Evolutionary conservation across 1,140 invertebrate genomes (phyloP), one percentile per base, ranked within the genome.

Genomic region (Procambarus clarkii): DNA sequence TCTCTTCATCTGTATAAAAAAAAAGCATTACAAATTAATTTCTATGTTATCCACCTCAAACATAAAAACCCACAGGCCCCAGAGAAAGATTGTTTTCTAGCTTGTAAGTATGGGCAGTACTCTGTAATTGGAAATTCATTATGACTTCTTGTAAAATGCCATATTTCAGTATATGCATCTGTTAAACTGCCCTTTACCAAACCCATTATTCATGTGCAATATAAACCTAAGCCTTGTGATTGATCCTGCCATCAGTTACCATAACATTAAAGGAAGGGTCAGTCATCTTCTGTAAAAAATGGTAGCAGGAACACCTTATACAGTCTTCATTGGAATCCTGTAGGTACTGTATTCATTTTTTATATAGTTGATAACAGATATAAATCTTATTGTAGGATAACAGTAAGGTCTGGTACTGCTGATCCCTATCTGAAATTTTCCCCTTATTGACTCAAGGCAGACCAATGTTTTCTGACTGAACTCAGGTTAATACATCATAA

Each of bases 401-500:
- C 69, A 74, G 34, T 34, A 74, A 74, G 24, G 69, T 74, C 69
- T 74, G 11, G 5, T 34, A n/a, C 69, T 74, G 3, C 69, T 74
- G 69, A 74, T 34, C 69, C 5, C 69, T 24, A 74, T 34, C 24
- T 24, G 0, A 18, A 1, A 76, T 44, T 7, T 80, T 46, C 46
- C 24, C 58, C n/a, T 7, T 64, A 64, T n/a, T 54, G 58, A 85
- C 82, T 85, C 74, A 45, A 85, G 46, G 76, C 88, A 91, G 82
- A 91, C 88, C 81, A 85, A 91, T 88, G 86, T 88, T 81, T 88
- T 88, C 64, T 46, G 46, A 88, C 64, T 71, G 46, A 88, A 80
- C 83, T 85, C 74, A 85, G 82, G 82, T 91, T 91, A 85, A 91
- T 85, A 74, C 88, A 91, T 91, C 85, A 91, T 85, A 91, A 91